Percentiles rank a stretch among this genome's conserved stretches.
These are phyloP conservation scores for Mellivora capensis DNA, from an alignment of 2,113 vertebrate genomes.

Conservation along the genomic window DNA sequence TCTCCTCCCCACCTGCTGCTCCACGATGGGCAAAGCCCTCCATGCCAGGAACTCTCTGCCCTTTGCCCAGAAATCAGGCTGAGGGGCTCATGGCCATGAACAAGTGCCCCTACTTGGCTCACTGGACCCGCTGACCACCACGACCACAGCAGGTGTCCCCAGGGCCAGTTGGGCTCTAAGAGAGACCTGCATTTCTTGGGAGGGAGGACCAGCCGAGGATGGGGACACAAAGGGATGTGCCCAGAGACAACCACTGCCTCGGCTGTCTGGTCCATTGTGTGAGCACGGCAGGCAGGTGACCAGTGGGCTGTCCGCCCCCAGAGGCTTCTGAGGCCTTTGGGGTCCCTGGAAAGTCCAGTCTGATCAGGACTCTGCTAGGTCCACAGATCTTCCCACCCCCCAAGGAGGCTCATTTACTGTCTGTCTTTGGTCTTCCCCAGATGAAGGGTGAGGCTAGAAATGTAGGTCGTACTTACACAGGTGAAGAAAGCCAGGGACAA, in stretches of 20 bases:
- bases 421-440: background rate
- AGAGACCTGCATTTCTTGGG: background rate
- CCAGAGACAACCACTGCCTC: background rate
- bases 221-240: background rate
- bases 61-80: background rate
- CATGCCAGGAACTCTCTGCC: rapidly evolving
- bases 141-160: rapidly evolving
- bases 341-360: no score
- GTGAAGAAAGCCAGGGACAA: background rate
- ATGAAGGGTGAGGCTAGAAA: background rate
- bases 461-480: rapidly evolving
- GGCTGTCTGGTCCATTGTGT: rapidly evolving
- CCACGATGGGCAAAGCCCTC: rapidly evolving
- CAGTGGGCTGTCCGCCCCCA: background rate
- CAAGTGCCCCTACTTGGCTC: background rate
- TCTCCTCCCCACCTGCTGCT: background rate
- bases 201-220: background rate
- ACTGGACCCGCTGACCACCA: background rate
- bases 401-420: background rate
- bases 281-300: rapidly evolving
- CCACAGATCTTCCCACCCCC: background rate
- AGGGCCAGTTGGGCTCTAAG: background rate
- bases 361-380: no score
- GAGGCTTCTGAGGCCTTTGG: background rate
- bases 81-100: background rate